phyloP scores from a whole-genome alignment of 1,140 invertebrate genomes.

The Pararge aegeria region DNA sequence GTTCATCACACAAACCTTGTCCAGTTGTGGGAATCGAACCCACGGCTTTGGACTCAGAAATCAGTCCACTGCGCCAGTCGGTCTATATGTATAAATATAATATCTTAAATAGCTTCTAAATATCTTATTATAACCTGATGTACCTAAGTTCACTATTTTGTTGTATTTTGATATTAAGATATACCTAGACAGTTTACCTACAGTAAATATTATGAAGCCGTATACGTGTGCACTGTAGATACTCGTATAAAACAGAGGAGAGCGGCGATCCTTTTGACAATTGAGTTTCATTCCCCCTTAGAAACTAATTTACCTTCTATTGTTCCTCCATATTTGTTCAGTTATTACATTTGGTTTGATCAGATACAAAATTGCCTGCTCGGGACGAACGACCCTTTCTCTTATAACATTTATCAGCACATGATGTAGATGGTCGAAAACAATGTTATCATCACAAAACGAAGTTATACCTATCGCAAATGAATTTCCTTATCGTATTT shows the following conservation, averaged over 20 bases:
- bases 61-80: too few species aligned
- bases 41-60: too few species aligned
- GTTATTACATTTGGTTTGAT: constrained; percentile 69
- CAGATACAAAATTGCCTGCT: constrained; percentile 62
- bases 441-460: constrained; percentile 34
- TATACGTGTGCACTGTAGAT: not conserved
- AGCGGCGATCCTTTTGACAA: constrained; percentile 39
- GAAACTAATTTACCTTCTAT: constrained; percentile 69
- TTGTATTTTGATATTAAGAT: too few species aligned
- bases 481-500: constrained; percentile 6
- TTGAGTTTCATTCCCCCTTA: constrained; percentile 55
- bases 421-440: constrained; percentile 29
- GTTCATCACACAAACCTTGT: too few species aligned
- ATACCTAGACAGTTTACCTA: too few species aligned
- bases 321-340: constrained; percentile 67
- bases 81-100: too few species aligned
- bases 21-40: too few species aligned
- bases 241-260: not conserved
- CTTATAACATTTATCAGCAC: constrained; percentile 48
- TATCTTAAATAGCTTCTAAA: too few species aligned
- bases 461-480: constrained; percentile 19
- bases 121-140: too few species aligned
- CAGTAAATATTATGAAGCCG: too few species aligned
- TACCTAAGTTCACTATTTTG: too few species aligned
- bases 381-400: constrained; percentile 40